Evolutionary conservation across 2,888 invertebrate species (phyloP).

Genomic region (Holacanthella duospinosa): DNA sequence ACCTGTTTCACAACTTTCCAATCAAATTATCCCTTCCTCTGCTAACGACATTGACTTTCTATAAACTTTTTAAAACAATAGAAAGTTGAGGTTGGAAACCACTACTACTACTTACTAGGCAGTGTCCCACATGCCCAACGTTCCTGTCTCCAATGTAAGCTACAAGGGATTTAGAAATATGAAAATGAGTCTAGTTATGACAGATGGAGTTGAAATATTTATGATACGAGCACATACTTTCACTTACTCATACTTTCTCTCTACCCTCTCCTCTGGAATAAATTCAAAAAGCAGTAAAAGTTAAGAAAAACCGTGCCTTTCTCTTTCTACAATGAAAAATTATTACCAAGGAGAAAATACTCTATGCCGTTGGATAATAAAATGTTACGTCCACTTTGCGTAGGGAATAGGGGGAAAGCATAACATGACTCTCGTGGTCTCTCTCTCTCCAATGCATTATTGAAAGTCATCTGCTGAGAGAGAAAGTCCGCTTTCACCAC

Average conservation of each 20-base stretch:
- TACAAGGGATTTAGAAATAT: not conserved
- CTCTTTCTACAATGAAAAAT: not conserved
- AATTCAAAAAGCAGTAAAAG: not conserved
- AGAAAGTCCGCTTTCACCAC: too few species aligned
- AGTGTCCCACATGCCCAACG: too few species aligned
- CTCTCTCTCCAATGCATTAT: not conserved
- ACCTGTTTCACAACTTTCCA: constrained; percentile 22
- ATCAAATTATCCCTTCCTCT: constrained; percentile 17
- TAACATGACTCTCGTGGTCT: not conserved
- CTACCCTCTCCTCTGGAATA: not conserved
- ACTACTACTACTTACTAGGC: too few species aligned
- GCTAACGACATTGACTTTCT: not conserved
- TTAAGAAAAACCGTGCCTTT: not conserved
- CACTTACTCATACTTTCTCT: not conserved
- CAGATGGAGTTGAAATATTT: not conserved
- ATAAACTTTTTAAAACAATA: not conserved
- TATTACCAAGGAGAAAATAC: not conserved
- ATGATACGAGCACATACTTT: not conserved
- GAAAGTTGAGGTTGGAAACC: not conserved
- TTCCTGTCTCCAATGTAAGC: not conserved
- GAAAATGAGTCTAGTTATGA: not conserved
- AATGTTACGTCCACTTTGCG: constrained; percentile 12
- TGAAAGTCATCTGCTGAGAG: not conserved
- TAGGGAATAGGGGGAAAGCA: not conserved
- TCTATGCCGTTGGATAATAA: constrained; percentile 5